These are phyloP conservation scores for Hypotaenidia philippensis DNA, from an alignment of 2,797 vertebrate genomes.

Conservation along the genomic window DNA sequence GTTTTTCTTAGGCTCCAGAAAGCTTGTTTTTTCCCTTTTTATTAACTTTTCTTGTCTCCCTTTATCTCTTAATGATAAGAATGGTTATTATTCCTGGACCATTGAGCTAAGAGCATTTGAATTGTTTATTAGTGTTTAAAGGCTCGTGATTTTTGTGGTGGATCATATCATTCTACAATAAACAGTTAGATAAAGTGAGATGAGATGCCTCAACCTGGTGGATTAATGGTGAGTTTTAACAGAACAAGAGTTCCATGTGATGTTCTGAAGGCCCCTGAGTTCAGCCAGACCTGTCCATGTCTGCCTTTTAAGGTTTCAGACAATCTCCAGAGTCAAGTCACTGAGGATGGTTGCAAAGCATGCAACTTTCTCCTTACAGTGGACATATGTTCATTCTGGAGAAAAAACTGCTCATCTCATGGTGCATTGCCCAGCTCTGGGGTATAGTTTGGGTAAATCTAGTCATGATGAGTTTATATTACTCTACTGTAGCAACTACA, in stretches of 20 bases:
- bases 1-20: slow-evolving; percentile 3
- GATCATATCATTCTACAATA: slow-evolving; percentile 42
- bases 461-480: neutral
- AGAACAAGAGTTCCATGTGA: neutral
- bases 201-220: neutral
- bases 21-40: slow-evolving; percentile 17
- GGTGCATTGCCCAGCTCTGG: neutral
- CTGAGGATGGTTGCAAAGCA: neutral
- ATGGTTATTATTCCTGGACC: slow-evolving; percentile 52
- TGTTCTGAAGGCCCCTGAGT: neutral
- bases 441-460: neutral
- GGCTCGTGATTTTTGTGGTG: slow-evolving; percentile 9
- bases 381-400: neutral
- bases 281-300: neutral
- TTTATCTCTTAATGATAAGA: slow-evolving; percentile 35
- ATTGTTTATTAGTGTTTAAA: slow-evolving; percentile 45
- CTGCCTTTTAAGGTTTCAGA: neutral
- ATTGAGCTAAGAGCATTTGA: neutral
- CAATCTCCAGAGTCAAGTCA: neutral
- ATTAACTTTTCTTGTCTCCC: slow-evolving; percentile 24
- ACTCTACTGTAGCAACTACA: neutral
- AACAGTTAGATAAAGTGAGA: slow-evolving; percentile 28
- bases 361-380: neutral
- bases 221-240: slow-evolving; percentile 29
- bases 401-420: neutral